A percentile compares a stretch with the other conserved stretches of the same genome.
Conservation (phyloP, 2,888 invertebrate genomes). For the Ormyrus thymus region DNA sequence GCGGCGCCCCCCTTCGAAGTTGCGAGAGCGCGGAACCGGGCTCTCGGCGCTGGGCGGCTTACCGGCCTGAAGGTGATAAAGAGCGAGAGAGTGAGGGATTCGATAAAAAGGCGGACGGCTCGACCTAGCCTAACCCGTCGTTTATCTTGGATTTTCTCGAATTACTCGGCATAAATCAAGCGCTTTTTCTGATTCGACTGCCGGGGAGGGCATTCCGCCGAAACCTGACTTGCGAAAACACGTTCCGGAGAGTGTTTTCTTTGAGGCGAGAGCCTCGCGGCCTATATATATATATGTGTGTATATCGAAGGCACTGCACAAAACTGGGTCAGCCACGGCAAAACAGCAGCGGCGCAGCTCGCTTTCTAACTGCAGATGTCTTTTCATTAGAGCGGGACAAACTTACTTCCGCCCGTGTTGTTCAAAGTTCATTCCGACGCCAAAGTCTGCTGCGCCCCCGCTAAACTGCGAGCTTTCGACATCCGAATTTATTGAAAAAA, state of each 20-base stretch:
- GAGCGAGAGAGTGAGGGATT: conserved; percentile 55
- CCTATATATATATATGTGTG: not conserved
- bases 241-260: conserved; percentile 1
- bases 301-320: conserved; percentile 5
- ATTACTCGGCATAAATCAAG: conserved; percentile 4
- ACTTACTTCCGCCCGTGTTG: conserved; percentile 23
- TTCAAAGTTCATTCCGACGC: conserved; percentile 1
- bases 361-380: conserved; percentile 29
- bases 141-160: too few relatives aligned
- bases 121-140: conserved; percentile 14
- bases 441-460: not conserved
- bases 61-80: conserved; percentile 47
- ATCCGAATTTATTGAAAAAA: too few relatives aligned
- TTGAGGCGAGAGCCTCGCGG: not conserved
- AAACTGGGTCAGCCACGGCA: conserved; percentile 26
- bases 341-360: conserved; percentile 32
- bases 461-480: not conserved
- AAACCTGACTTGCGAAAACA: not conserved
- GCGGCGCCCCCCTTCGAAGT: not conserved
- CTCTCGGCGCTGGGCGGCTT: conserved; percentile 8
- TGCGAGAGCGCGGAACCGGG: too few relatives aligned
- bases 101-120: conserved; percentile 39
- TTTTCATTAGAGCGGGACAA: conserved; percentile 15
- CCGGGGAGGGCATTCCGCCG: not conserved
- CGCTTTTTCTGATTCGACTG: not conserved